Base-by-base conservation (phyloP, 2,888 invertebrate genomes). In the Altica lythri region DNA sequence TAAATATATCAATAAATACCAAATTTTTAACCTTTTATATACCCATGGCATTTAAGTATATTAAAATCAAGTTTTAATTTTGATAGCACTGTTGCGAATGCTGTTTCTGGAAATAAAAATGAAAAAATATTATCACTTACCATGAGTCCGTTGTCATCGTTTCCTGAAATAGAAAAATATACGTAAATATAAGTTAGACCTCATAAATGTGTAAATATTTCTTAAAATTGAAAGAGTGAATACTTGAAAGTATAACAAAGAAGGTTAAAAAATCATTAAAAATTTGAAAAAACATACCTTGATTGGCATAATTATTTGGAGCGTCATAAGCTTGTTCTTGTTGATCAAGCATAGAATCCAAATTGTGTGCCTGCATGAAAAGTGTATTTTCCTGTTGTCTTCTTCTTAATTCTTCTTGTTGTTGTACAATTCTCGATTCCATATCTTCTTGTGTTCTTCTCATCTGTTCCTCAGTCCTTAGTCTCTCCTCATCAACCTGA, bases 371-470 rank as follows among this genome's bases (percentile, higher is more conserved):
- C 83, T 92, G 92, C 82, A 91, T 89, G 66, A 92, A 92, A 57
- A 92, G 79, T 63, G 85, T 90, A 76, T 92, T 92, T 78, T 93
- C 92, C 75, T 92, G 90, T 72, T 92, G 92, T 12, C 92, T 81
- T 62, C 92, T 84, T 45, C 90, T 84, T 73, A 92, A 80, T 74
- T 92, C 92, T 73, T 92, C 92, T 72, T 92, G 91, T 77, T 90
- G 90, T 45, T 84, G 82, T 55, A 86, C 81, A 83, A 92, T 90
- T 60, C 90, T 83, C 66, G 83, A 78, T 62, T 88, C 82, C 80
- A 92, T 86, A 73, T 90, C 89, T 72, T 85, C 88, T 72, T 90
- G 87, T 68, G 88, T 87, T 5, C 89, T 83, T 66, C 83, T 79
- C 72, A 83, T 76, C 43, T 80, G 73, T 63, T 84, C 83, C 63